These are phyloP conservation scores for Nomada fabriciana DNA, from an alignment of 2,888 invertebrate genomes.

Conservation along the genomic window DNA sequence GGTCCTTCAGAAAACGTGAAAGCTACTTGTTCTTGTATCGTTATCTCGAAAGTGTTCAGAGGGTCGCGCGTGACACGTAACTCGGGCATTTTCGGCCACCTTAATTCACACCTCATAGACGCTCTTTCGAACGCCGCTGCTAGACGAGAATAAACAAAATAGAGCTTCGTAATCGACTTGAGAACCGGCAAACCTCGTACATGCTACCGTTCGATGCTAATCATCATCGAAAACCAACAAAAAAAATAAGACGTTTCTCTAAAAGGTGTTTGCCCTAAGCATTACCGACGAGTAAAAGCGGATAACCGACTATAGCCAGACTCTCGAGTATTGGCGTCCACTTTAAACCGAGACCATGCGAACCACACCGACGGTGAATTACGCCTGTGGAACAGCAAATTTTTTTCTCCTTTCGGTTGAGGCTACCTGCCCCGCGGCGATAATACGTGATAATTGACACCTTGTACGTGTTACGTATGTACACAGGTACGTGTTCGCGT, in stretches of 20 bases:
- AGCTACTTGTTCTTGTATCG: neutral
- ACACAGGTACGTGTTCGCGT: conserved; percentile 49
- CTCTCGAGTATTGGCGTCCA: conserved; percentile 53
- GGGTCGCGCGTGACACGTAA: conserved; percentile 45
- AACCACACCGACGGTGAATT: conserved; percentile 41
- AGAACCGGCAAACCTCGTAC: conserved; percentile 51
- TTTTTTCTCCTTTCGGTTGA: conserved; percentile 65
- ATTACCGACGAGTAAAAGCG: conserved; percentile 76
- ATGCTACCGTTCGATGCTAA: conserved; percentile 78
- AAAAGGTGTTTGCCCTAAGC: conserved; percentile 80
- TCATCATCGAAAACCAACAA: conserved; percentile 80
- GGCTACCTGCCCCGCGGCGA: conserved; percentile 75
- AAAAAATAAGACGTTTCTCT: conserved; percentile 78
- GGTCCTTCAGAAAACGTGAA: neutral
- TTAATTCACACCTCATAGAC: conserved; percentile 77
- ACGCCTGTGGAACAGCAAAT: conserved; percentile 55
- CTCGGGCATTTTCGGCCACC: conserved; percentile 70
- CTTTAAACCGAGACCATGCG: conserved; percentile 51
- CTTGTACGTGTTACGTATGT: conserved; percentile 71
- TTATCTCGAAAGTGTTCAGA: neutral
- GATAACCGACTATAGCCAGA: conserved; percentile 57
- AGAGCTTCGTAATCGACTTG: conserved; percentile 57
- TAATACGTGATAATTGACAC: conserved; percentile 82
- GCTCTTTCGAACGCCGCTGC: conserved; percentile 64
- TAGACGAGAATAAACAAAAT: conserved; percentile 61